Evolutionary conservation across 2,888 invertebrate species (phyloP), one percentile per base, ranked within the genome.

Genomic region (Hartigia nigra): DNA sequence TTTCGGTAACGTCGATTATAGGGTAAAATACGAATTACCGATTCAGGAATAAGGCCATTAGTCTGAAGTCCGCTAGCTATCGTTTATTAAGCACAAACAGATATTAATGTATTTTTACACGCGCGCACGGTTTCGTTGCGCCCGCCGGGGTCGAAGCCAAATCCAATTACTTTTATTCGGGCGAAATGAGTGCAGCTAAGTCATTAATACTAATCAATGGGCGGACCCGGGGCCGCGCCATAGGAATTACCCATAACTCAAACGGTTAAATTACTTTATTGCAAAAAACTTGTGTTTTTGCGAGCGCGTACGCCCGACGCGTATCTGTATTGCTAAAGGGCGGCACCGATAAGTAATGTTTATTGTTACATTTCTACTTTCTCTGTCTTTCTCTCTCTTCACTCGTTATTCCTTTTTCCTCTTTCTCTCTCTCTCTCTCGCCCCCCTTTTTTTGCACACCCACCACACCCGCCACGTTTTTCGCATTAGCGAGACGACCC

Each of bases 151-250:
- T 88, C 90, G 87, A 89, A 90, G 90, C 91, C 89, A 91, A 91
- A 91, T 91, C 91, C 91, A 91, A 91, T 91, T 91, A 91, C 91
- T 91, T 91, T 91, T 91, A 91, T 91, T 91, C 91, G 91, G 91
- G 90, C 88, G 88, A 91, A 91, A 91, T 91, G 91, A 91, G 91
- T 90, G 91, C 91, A 90, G 90, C 91, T 90, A 90, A 91, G 91
- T 91, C 91, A 91, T 91, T 91, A 91, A 91, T 91, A 91, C 91
- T 91, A 91, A 91, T 91, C 91, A 91, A 91, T 91, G 91, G 90
- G 83, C 83, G 85, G 84, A 84, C 80, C 79, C 55, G 55, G 77
- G 76, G 74, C 77, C 81, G 85, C 86, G 84, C 87, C 87, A 86
- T 85, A 88, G 87, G 90, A 90, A 90, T 91, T 91, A 91, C 88